A percentile compares a stretch with the other conserved stretches of the same genome.
phyloP scores from a whole-genome alignment of 1,140 invertebrate species.

The Druon quercuslanigerum region DNA sequence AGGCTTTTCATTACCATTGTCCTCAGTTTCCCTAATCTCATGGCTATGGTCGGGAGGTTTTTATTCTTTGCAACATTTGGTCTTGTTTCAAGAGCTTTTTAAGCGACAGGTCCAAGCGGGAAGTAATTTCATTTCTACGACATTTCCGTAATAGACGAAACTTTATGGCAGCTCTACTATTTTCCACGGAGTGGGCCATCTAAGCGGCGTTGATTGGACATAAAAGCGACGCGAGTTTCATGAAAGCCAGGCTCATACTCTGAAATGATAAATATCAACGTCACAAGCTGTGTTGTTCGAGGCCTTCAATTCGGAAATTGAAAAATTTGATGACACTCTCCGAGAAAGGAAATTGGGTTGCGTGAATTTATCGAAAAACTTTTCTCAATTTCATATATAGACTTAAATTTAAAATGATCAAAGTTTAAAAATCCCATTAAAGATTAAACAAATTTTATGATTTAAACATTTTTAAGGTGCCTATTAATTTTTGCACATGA shows the following conservation, averaged over 20 bases:
- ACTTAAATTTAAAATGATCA: too few relatives aligned
- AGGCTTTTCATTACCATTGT: neutral
- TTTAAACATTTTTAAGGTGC: too few relatives aligned
- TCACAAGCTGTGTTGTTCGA: neutral
- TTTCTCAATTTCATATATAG: too few relatives aligned
- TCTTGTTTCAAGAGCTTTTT: constrained; percentile 13
- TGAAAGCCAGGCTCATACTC: constrained; percentile 13
- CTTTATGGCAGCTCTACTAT: constrained; percentile 1
- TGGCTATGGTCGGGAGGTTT: neutral
- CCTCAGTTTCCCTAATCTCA: neutral
- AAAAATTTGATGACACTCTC: neutral
- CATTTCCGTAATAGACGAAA: constrained; percentile 26
- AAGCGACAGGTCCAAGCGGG: neutral
- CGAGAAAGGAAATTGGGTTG: too few relatives aligned
- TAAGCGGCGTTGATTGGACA: constrained; percentile 16
- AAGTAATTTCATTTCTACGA: constrained; percentile 15
- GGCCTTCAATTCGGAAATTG: neutral
- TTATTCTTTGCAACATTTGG: neutral
- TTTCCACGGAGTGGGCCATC: neutral
- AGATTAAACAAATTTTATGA: too few relatives aligned
- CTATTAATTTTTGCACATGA: too few relatives aligned
- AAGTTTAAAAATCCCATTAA: too few relatives aligned
- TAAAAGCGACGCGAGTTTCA: constrained; percentile 1
- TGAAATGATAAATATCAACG: neutral
- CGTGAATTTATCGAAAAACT: too few relatives aligned